Evolutionary conservation across 2,797 vertebrate species (phyloP).

Genomic region (Rhabdophis nuchalis): DNA sequence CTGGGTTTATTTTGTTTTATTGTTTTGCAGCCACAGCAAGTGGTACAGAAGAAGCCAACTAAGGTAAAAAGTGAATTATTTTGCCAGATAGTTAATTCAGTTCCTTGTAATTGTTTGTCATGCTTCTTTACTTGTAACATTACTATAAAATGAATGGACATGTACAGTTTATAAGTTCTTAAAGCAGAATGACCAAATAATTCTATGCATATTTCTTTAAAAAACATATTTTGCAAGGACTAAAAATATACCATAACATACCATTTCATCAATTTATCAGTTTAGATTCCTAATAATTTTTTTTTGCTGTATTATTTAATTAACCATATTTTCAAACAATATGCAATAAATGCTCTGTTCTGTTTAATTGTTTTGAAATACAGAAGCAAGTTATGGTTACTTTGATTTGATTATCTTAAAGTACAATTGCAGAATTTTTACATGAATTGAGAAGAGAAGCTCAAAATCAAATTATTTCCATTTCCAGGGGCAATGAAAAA

Average conservation of each 20-base stretch:
- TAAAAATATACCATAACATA: neutral
- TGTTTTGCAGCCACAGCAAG: constrained; percentile 86
- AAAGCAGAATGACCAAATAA: neutral
- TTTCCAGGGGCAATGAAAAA: neutral
- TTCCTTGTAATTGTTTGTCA: neutral
- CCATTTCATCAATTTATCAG: neutral
- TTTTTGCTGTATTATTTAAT: neutral
- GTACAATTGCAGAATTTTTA: neutral
- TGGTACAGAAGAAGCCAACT: constrained; percentile 90
- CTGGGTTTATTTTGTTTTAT: constrained; percentile 14
- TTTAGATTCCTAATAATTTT: neutral
- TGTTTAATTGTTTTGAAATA: neutral
- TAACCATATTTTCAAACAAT: neutral
- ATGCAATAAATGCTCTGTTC: neutral
- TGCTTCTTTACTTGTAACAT: neutral
- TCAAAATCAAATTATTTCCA: neutral
- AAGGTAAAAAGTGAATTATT: constrained; percentile 76
- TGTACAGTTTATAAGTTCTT: neutral
- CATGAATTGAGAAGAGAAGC: neutral
- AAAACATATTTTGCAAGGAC: neutral
- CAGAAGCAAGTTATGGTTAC: neutral
- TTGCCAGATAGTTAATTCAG: neutral
- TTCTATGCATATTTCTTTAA: neutral
- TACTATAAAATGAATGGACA: rapidly evolving
- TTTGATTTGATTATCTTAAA: neutral